phyloP scores from a whole-genome alignment of 2,888 invertebrate species.

The Ferrisia virgata region DNA sequence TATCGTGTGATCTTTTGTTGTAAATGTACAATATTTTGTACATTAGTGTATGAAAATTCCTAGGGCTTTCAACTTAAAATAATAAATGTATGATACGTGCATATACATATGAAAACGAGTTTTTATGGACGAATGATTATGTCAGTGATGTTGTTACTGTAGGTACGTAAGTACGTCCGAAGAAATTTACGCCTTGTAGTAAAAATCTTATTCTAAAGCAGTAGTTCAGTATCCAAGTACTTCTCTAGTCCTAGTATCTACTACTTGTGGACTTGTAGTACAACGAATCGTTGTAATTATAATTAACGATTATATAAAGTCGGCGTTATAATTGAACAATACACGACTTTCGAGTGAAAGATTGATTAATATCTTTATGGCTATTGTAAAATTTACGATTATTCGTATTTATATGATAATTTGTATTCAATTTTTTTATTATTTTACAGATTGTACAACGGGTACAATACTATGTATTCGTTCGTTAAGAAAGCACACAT shows the following conservation, averaged over 20 bases:
- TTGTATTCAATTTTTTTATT: neutral
- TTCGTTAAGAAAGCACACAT: too few relatives aligned
- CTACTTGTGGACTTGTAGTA: neutral
- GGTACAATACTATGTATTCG: too few relatives aligned
- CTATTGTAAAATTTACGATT: constrained; percentile 24
- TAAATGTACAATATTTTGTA: neutral
- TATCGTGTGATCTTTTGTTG: constrained; percentile 32
- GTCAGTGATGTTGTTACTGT: neutral
- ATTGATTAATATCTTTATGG: constrained; percentile 6
- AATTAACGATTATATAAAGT: constrained; percentile 32
- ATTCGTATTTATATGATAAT: neutral
- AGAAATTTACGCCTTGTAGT: neutral
- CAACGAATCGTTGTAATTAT: constrained; percentile 8
- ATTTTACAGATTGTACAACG: too few relatives aligned
- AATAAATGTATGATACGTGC: neutral
- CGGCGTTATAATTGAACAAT: constrained; percentile 17
- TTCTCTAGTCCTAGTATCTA: neutral
- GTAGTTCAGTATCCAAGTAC: neutral
- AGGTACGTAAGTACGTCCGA: neutral
- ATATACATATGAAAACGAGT: constrained; percentile 15
- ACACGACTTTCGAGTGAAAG: constrained; percentile 11
- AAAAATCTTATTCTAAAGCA: neutral
- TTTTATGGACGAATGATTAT: constrained; percentile 3
- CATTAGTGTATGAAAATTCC: neutral
- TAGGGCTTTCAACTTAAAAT: constrained; percentile 7